Conservation (phyloP, 2,113 vertebrate species). For the Struthio camelus region DNA sequence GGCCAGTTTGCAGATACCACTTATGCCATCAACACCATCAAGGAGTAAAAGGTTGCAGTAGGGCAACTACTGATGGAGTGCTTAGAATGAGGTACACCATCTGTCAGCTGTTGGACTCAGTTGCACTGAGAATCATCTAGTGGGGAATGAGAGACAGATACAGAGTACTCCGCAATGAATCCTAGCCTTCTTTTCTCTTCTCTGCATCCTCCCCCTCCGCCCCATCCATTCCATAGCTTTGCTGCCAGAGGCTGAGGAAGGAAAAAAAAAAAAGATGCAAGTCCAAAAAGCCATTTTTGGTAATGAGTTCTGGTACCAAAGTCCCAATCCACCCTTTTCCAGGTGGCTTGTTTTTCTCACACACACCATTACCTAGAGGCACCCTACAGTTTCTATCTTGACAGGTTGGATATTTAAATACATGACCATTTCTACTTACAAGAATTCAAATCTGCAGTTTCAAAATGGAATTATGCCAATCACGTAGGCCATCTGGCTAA, state of each 20-base stretch:
- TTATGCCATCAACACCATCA: neutral
- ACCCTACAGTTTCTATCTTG: neutral
- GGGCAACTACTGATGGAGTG: neutral
- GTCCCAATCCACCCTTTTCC: neutral
- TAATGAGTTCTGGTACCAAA: neutral
- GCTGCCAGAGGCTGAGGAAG: neutral
- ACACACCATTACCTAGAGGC: neutral
- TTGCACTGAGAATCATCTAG: neutral
- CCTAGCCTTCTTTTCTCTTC: neutral
- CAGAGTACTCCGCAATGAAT: neutral
- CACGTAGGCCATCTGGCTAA: neutral
- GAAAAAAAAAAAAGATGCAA: neutral
- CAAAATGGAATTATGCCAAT: slow-evolving; percentile 7
- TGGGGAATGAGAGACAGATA: neutral
- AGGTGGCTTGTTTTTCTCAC: neutral
- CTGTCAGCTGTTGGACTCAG: neutral
- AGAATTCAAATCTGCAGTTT: slow-evolving; percentile 16
- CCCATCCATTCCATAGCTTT: neutral
- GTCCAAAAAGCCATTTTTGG: neutral
- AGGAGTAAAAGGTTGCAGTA: neutral
- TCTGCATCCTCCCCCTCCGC: neutral
- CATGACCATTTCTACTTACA: neutral
- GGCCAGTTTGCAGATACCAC: neutral
- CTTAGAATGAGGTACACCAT: rapidly evolving
- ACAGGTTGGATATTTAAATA: neutral